Evolutionary conservation across 2,888 invertebrate species (phyloP), one percentile per base, ranked within the genome.

Genomic region (Pandemis corylana): DNA sequence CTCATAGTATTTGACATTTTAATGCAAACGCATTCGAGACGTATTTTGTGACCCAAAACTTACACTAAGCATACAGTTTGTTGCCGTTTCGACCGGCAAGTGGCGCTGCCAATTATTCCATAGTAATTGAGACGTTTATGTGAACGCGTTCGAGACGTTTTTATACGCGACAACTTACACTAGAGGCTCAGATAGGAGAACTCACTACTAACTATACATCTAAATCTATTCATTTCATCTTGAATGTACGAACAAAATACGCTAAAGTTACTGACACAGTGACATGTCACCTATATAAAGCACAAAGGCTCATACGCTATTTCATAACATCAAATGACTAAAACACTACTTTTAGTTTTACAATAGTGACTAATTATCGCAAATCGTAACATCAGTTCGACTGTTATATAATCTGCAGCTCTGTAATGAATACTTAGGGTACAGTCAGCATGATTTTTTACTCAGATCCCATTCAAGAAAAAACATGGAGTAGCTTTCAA

Each of bases 311-410:
- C 28, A 28, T 20, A 9, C 28, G 12, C 10, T 12, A 59, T 59
- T 20, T 28, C 59, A 59, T 59, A 59, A 59, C 28, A 56, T 15
- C 9, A 20, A 12, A 28, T 10, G 59, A 28, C 59, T 28, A 59
- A 59, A 59, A 59, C 59, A 28, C 1, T 28, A 59, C 3, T 59
- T 59, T 59, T 10, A 59, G 28, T 28, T n/a, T n/a, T 28, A 59
- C 59, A 59, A 59, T 59, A 59, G n/a, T n/a, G 15, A 20, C 28
- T 59, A 59, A 59, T 59, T 28, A 28, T 59, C 59, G 59, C 28
- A 10, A 59, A 59, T 59, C 59, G 59, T 59, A 59, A 59, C 59
- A 28, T 59, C 59, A 12, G 59, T 59, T 20, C 59, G 28, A 59
- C 12, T 28, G 28, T 59, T 59, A 59, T 12, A 10, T 59, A 20